Evolutionary conservation across 2,113 vertebrate genomes (phyloP).

Genomic region (Gallinago undulata): DNA sequence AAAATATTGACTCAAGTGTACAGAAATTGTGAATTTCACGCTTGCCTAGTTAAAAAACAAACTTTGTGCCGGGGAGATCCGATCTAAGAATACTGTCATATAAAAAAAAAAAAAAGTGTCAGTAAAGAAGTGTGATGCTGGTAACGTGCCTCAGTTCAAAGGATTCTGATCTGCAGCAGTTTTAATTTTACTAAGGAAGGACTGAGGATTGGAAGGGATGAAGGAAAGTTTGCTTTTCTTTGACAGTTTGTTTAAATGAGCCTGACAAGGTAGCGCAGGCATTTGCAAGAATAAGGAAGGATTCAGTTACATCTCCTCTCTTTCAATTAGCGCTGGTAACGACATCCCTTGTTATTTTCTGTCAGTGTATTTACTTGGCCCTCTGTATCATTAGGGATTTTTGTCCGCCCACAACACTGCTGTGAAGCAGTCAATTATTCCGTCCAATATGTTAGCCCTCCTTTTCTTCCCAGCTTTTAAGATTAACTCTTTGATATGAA

Average conservation of each 20-base stretch:
- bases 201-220: not conserved
- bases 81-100: not conserved
- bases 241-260: slow-evolving; percentile 46
- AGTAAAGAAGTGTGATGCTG: not conserved
- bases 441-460: slow-evolving; percentile 45
- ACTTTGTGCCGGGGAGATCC: not conserved
- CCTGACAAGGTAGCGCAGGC: not conserved
- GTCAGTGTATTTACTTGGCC: slow-evolving; percentile 62
- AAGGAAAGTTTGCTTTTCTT: slow-evolving; percentile 33
- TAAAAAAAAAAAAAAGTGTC: not conserved
- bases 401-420: slow-evolving; percentile 60
- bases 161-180: not conserved
- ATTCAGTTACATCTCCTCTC: slow-evolving; percentile 41
- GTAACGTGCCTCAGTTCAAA: not conserved
- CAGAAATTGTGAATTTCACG: not conserved
- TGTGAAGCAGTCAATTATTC: slow-evolving; percentile 66
- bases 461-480: slow-evolving; percentile 1
- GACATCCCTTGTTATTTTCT: slow-evolving; percentile 59
- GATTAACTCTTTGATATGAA: slow-evolving; percentile 44
- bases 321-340: slow-evolving; percentile 46
- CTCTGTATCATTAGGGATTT: slow-evolving; percentile 43
- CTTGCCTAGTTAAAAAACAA: slow-evolving; percentile 9
- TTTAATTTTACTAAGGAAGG: not conserved
- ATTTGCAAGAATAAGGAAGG: slow-evolving; percentile 17
- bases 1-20: not conserved